Base-by-base conservation (phyloP, 2,797 vertebrate genomes). In the Parauchenoglanis punctatus region DNA sequence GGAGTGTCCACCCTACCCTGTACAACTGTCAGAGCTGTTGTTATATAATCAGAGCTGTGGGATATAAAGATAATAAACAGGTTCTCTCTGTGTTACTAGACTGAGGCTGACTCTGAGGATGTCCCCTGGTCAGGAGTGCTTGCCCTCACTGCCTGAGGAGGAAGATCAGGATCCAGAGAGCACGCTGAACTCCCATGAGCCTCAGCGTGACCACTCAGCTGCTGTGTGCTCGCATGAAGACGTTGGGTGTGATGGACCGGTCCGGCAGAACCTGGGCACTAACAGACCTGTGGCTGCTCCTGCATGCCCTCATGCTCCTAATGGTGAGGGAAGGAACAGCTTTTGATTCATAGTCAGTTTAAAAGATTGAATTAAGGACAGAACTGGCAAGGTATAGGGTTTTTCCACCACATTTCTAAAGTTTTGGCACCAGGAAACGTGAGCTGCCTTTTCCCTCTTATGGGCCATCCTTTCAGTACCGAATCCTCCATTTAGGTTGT, bases 81-180 rank as follows among this genome's bases (percentile, higher is more conserved):
- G 11, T 76, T 63, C 40, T 63, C n/a, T 65, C n/a, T 35, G 31
- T 90, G 28, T 67, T 83, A 8, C 15, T 75, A 88, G 89, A 89
- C 61, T 72, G 28, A 93, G 90, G 90, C 87, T 93, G 5, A 40
- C 91, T 88, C 90, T 91, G 78, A 92, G 93, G 91, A 68, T 90
- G 12, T 90, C 91, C 18, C 91, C 93, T 2, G 90, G 93, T 91
- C 95, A 91, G 89, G 90, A 91, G 0, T 94, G 95, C 73, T 94
- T 96, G 40, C 93, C 94, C 0, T 87, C 95, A 0, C 94, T 96
- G 86, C 93, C 92, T 0, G 95, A 96, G 91, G 95, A 96, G 83
- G 94, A 94, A 17, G 89, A 87, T 83, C 56, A 78, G 0, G 81
- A 85, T 54, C 87, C 28, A 85, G 81, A 85, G 35, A 18, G 7